These are phyloP conservation scores for Todus mexicanus DNA, from an alignment of 2,797 vertebrate genomes.

Conservation along the genomic window DNA sequence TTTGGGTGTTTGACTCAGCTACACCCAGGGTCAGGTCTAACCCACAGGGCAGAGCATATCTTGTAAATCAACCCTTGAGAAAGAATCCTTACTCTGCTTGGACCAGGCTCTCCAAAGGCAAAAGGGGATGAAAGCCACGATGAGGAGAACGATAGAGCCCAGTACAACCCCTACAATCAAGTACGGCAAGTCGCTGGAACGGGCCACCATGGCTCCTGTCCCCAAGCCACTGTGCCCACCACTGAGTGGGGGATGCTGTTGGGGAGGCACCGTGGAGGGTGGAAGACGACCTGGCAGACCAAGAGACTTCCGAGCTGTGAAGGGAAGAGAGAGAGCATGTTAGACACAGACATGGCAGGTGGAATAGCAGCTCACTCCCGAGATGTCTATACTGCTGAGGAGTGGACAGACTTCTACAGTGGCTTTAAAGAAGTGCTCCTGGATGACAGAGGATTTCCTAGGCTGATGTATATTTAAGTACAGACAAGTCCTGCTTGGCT, in stretches of 20 bases:
- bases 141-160: constrained; percentile 90
- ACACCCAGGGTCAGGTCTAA: not conserved
- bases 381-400: not conserved
- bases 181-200: constrained; percentile 91
- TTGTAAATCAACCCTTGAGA: not conserved
- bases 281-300: constrained; percentile 71
- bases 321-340: not conserved
- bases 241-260: constrained; percentile 64
- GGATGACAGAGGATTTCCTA: not conserved
- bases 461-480: not conserved
- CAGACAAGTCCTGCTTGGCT: not conserved
- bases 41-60: not conserved
- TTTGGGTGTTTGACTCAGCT: not conserved
- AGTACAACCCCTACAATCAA: constrained; percentile 91
- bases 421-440: not conserved
- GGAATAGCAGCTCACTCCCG: not conserved
- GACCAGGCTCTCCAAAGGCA: constrained; percentile 97
- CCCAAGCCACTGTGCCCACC: constrained; percentile 71
- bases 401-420: not conserved
- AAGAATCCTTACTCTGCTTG: constrained; percentile 89
- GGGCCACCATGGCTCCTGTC: constrained; percentile 80
- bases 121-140: constrained; percentile 95
- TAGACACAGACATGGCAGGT: not conserved
- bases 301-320: constrained; percentile 78
- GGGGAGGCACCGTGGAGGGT: constrained; percentile 71